phyloP scores from a whole-genome alignment of 2,113 vertebrate genomes.

The sheep (Ovis aries) region ARS-UI_Ramb_v3.0 NC_056060.1:89821001-89821500 shows the following conservation, averaged over 20 bases:
- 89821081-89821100: background rate
- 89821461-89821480: background rate
- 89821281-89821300: background rate
- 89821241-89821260: background rate
- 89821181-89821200: background rate
- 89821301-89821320: background rate
- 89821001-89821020: background rate
- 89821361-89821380: background rate
- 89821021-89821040: background rate
- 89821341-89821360: background rate
- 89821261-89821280: background rate
- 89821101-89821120: background rate
- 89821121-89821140: background rate
- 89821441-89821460: background rate
- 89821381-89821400: background rate
- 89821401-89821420: background rate
- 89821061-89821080: background rate
- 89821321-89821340: background rate
- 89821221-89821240: fast-evolving
- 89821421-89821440: background rate
- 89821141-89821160: background rate
- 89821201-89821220: background rate
- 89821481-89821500: background rate
- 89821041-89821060: background rate
- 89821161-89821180: background rate